These are phyloP conservation scores for Merodon equestris DNA, from an alignment of 2,888 invertebrate genomes.

Conservation along the genomic window DNA sequence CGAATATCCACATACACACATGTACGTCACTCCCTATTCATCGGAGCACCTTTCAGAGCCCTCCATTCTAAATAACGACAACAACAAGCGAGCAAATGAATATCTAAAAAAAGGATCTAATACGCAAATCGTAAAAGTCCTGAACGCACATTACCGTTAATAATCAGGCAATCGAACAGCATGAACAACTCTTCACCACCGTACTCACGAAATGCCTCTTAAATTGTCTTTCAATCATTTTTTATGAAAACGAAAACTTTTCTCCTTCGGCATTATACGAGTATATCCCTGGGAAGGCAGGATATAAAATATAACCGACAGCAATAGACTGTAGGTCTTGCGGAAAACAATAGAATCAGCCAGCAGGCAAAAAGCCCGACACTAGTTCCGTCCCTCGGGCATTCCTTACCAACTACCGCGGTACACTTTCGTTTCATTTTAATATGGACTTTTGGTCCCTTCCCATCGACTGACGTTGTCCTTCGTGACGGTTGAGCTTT, in stretches of 20 bases:
- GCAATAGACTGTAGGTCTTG: neutral
- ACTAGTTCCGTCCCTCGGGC: neutral
- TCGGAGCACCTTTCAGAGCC: neutral
- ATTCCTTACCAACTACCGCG: slow-evolving; percentile 9
- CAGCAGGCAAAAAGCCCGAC: neutral
- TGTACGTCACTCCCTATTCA: neutral
- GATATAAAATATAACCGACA: neutral
- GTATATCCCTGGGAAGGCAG: neutral
- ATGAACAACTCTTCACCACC: slow-evolving; percentile 25
- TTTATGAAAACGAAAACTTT: slow-evolving; percentile 1
- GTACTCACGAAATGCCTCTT: slow-evolving; percentile 17
- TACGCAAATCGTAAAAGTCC: slow-evolving; percentile 34
- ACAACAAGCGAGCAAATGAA: neutral
- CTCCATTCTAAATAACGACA: neutral
- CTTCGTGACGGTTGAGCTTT: too few relatives aligned
- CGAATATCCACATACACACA: slow-evolving; percentile 14
- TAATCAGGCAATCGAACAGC: slow-evolving; percentile 31
- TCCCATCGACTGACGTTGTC: too few relatives aligned
- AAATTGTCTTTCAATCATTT: slow-evolving; percentile 19
- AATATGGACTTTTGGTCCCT: neutral
- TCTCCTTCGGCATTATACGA: neutral
- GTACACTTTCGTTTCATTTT: slow-evolving; percentile 1
- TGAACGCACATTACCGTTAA: slow-evolving; percentile 40
- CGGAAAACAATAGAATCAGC: neutral
- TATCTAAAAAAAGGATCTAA: neutral